phyloP scores from a whole-genome alignment of 92 coral and sea anemone species.

The Palythoa caribaeorum region DNA sequence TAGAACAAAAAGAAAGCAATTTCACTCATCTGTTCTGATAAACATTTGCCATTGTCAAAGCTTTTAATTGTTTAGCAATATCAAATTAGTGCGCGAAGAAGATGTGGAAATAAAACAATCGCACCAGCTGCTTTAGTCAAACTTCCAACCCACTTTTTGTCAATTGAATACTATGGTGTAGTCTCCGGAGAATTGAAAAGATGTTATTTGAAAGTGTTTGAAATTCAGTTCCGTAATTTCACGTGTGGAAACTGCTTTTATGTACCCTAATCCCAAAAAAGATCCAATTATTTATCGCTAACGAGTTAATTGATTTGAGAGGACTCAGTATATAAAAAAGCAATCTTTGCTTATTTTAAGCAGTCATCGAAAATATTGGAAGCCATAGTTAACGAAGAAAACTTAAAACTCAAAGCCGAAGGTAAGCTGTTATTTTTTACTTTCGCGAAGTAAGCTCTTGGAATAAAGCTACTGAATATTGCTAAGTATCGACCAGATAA shows the following conservation, averaged over 20 bases:
- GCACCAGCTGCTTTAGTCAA: not conserved
- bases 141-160: not conserved
- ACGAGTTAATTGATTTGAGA: not conserved
- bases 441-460: too few relatives aligned
- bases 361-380: not conserved
- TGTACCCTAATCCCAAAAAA: not conserved
- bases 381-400: not conserved
- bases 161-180: not conserved
- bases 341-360: not conserved
- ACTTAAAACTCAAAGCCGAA: not conserved
- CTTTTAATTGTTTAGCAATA: not conserved
- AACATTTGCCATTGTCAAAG: not conserved
- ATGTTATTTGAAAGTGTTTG: not conserved
- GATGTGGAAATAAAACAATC: not conserved
- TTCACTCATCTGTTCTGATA: not conserved
- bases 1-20: not conserved
- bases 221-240: conserved; percentile 1
- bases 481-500: too few relatives aligned
- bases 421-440: not conserved
- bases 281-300: not conserved
- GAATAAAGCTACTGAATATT: too few relatives aligned
- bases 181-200: not conserved
- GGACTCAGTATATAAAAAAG: not conserved
- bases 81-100: not conserved
- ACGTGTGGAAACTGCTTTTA: not conserved